Evolutionary conservation across 2,797 vertebrate genomes (phyloP).

Genomic region (Microcaecilia unicolor): DNA sequence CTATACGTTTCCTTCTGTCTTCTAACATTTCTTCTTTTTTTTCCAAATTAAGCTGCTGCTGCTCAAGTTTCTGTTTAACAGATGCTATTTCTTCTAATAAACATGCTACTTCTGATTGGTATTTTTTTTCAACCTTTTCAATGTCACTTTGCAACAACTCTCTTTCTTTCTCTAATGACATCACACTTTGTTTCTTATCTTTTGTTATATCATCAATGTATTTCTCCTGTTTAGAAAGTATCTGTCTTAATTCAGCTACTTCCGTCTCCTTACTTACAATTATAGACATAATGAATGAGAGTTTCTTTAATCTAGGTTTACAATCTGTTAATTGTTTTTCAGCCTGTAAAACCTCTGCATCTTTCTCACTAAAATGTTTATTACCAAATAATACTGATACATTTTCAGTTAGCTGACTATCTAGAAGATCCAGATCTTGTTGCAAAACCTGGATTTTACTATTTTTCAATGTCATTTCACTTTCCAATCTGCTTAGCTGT

Average conservation of each 20-base stretch:
- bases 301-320: conserved; percentile 56
- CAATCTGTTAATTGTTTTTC: conserved; percentile 32
- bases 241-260: conserved; percentile 38
- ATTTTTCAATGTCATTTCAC: conserved; percentile 63
- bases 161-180: conserved; percentile 34
- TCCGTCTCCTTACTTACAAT: conserved; percentile 58
- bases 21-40: conserved; percentile 33
- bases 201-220: conserved; percentile 37
- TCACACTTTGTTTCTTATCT: conserved; percentile 20
- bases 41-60: conserved; percentile 29
- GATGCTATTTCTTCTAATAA: conserved; percentile 40
- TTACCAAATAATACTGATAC: conserved; percentile 47
- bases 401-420: conserved; percentile 54
- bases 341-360: conserved; percentile 32
- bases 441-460: conserved; percentile 61
- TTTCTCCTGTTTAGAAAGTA: conserved; percentile 48
- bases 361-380: conserved; percentile 49
- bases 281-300: conserved; percentile 39
- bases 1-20: conserved; percentile 30
- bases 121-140: conserved; percentile 33
- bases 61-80: conserved; percentile 20
- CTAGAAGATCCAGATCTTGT: conserved; percentile 62
- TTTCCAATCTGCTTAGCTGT: conserved; percentile 53
- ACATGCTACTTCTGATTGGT: conserved; percentile 35
- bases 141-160: conserved; percentile 43